These are phyloP conservation scores for Iselma pallidipennis DNA, from an alignment of 2,888 invertebrate species.

Conservation along the genomic window DNA sequence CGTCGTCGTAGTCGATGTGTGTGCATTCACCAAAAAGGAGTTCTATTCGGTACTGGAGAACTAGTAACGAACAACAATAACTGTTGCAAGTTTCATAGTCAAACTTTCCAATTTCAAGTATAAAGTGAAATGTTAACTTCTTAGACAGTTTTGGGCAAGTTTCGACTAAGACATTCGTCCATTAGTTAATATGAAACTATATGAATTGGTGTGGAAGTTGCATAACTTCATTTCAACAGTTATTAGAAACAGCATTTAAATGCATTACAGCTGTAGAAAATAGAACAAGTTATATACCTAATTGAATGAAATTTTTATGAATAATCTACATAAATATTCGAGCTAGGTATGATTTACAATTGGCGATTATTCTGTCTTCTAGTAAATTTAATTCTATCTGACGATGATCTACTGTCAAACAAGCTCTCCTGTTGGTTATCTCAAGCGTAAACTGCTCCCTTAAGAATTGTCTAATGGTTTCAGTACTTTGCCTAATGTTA, in stretches of 20 bases:
- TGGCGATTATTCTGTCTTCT: background rate
- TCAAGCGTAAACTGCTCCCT: background rate
- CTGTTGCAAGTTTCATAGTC: slow-evolving; percentile 35
- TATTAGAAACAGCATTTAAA: background rate
- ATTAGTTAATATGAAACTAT: slow-evolving; percentile 4
- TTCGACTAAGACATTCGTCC: slow-evolving; percentile 5
- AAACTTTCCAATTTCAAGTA: slow-evolving; percentile 42
- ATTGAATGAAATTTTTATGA: background rate
- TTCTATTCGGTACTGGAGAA: slow-evolving; percentile 39
- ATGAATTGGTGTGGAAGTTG: background rate
- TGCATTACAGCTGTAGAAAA: too few species aligned
- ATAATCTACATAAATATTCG: background rate
- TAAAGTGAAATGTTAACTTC: slow-evolving; percentile 41
- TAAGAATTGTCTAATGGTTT: slow-evolving; percentile 8
- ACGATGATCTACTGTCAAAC: slow-evolving; percentile 6
- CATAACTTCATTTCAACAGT: background rate
- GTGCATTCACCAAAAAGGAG: slow-evolving; percentile 36
- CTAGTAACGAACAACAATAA: slow-evolving; percentile 45
- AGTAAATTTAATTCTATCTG: background rate
- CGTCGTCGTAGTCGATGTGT: slow-evolving; percentile 30
- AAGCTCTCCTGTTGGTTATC: background rate
- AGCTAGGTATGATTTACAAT: background rate
- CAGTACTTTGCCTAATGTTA: slow-evolving; percentile 8
- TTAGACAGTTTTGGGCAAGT: slow-evolving; percentile 6
- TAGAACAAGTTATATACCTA: too few species aligned